Evolutionary conservation across 2,113 vertebrate species (phyloP), one percentile per base, ranked within the genome.

Genomic region (Eptesicus fuscus): DNA sequence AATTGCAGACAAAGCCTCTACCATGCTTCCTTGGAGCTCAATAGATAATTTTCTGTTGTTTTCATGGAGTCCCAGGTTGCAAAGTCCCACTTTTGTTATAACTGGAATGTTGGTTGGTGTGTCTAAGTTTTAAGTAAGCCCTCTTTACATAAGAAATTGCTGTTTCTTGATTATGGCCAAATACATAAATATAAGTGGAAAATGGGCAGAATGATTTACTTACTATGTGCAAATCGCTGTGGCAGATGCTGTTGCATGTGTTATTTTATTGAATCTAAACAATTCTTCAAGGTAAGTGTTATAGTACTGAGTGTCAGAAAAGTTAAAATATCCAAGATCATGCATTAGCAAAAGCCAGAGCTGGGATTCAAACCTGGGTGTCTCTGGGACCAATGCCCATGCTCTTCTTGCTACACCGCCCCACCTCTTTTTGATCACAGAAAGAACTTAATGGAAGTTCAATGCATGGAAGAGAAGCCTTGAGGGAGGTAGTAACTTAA

Each of bases 231-330:
- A 94, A 85, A 82, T 56, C 4, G 0, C 7, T 30, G 12, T 56
- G 37, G 23, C 40, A 91, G 61, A 89, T 63, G 32, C 67, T 73
- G 11, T 20, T 76, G 13, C 28, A 9, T 53, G 44, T 37, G 8
- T 87, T 91, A 40, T 91, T 93, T 96, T 73, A 87, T 80, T 91
- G 89, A 44, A 83, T 76, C 30, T 14, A 70, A 91, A 88, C 35
- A 83, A 67, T 49, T 90, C 56, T 89, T 94, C 74, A 86, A 91
- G n/a, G n/a, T 91, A 78, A 88, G 6, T 18, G 3, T 44, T 35
- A 74, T 53, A 4, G 93, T 22, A 88, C 0, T 59, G 14, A 71
- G 65, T 85, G 18, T 76, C 63, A 90, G 28, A 28, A 77, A 89
- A 84, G 53, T 63, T 77, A 88, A 71, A 89, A 63, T 61, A 85